These are phyloP conservation scores for Erebia palarica DNA, from an alignment of 2,888 invertebrate genomes.

Conservation along the genomic window DNA sequence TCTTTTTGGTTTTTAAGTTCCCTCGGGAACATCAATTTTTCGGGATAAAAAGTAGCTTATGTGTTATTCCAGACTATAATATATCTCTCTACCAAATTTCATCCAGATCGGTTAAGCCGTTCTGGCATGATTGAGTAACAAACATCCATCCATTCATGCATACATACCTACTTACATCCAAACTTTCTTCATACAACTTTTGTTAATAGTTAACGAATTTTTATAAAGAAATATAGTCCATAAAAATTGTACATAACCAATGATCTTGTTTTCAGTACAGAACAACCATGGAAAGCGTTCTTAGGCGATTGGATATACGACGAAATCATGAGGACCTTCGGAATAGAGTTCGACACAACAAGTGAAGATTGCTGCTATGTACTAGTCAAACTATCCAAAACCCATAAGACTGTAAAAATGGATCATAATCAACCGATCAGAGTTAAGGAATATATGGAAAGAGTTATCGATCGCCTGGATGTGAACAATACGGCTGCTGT, in stretches of 20 bases:
- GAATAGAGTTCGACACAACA: conserved; percentile 84
- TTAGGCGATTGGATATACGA: conserved; percentile 92
- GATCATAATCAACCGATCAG: conserved; percentile 81
- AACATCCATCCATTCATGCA: too few relatives aligned
- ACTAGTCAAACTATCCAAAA: conserved; percentile 84
- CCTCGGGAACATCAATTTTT: too few relatives aligned
- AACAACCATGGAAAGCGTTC: conserved; percentile 93
- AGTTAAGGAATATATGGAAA: conserved; percentile 85
- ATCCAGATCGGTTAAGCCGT: too few relatives aligned
- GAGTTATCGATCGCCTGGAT: conserved; percentile 84
- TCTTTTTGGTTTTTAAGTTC: too few relatives aligned
- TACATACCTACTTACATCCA: too few relatives aligned
- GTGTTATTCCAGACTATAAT: too few relatives aligned
- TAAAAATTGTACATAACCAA: conserved; percentile 22
- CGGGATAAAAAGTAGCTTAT: too few relatives aligned
- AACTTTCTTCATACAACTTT: too few relatives aligned
- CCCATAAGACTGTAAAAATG: conserved; percentile 86
- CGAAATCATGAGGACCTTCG: conserved; percentile 90
- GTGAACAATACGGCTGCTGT: conserved; percentile 87
- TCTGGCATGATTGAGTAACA: too few relatives aligned
- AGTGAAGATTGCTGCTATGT: conserved; percentile 90
- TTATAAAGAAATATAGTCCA: background rate
- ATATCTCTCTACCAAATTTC: too few relatives aligned
- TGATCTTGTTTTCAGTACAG: conserved; percentile 60
- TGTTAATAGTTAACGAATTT: too few relatives aligned